Conservation (phyloP, 2,797 vertebrate genomes). For the Luscinia megarhynchos region DNA sequence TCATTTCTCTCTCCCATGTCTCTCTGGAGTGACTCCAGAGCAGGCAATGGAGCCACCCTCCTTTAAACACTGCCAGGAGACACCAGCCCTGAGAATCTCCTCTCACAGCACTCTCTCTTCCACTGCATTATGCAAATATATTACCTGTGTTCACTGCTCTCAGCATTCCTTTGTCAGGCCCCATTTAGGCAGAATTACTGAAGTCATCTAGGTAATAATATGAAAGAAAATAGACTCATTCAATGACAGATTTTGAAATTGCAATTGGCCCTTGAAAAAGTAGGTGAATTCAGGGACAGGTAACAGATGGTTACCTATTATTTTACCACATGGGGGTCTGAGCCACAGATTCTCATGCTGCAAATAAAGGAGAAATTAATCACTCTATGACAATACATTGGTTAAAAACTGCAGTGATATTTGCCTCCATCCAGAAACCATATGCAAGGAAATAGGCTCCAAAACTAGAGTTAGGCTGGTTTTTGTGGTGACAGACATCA, state of each 20-base stretch:
- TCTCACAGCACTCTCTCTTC: constrained; percentile 10
- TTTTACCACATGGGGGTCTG: constrained; percentile 66
- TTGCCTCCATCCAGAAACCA: constrained; percentile 36
- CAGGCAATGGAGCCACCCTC: neutral
- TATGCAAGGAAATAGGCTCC: neutral
- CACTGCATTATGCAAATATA: constrained; percentile 39
- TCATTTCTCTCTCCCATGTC: neutral
- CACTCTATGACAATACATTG: constrained; percentile 43
- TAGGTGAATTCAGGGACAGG: constrained; percentile 34
- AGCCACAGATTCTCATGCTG: constrained; percentile 50
- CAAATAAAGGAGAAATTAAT: constrained; percentile 58
- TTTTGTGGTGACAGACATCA: neutral
- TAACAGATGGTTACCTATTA: constrained; percentile 70
- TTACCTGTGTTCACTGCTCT: neutral
- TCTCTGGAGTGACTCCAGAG: neutral
- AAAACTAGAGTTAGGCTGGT: constrained; percentile 1
- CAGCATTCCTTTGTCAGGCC: constrained; percentile 52
- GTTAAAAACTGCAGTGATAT: constrained; percentile 27
- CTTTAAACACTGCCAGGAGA: neutral
- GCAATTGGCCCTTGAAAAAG: constrained; percentile 57
- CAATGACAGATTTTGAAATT: constrained; percentile 66
- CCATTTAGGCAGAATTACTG: constrained; percentile 54
- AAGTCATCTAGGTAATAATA: constrained; percentile 46
- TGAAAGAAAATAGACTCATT: constrained; percentile 67
- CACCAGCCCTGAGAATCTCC: neutral